These are phyloP conservation scores for Catharus fuscescens DNA, from an alignment of 2,113 vertebrate species.

Conservation along the genomic window DNA sequence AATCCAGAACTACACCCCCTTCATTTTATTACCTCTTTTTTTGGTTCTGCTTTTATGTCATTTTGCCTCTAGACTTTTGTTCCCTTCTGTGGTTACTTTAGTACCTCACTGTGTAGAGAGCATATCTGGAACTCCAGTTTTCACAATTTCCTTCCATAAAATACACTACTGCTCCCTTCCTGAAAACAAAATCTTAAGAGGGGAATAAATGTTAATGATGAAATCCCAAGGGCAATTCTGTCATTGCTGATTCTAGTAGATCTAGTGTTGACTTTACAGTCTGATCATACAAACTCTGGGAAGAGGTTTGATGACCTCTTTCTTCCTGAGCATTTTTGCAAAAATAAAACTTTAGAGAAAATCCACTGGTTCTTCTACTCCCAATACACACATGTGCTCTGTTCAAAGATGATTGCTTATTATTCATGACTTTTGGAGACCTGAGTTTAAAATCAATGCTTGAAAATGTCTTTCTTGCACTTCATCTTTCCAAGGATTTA, in stretches of 20 bases:
- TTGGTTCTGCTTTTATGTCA: background rate
- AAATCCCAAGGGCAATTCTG: background rate
- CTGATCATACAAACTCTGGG: background rate
- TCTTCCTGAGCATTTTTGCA: background rate
- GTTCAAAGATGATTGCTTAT: background rate
- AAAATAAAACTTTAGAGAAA: background rate
- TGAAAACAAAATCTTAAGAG: background rate
- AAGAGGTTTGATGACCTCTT: background rate
- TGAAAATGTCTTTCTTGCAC: background rate
- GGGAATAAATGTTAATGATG: background rate
- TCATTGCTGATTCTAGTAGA: background rate
- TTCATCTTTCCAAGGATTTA: background rate
- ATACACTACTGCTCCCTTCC: background rate
- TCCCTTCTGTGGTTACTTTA: background rate
- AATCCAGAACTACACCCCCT: background rate
- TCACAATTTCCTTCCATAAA: background rate
- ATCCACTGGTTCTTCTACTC: background rate
- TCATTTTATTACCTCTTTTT: background rate
- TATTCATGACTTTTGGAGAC: background rate
- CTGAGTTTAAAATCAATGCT: background rate
- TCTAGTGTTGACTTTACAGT: background rate
- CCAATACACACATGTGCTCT: background rate
- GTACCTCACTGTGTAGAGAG: background rate
- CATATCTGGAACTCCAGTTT: background rate
- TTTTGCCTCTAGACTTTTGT: constrained; percentile 9